Conservation (phyloP, 2,797 vertebrate species). For the Chrysolophus pictus region DNA sequence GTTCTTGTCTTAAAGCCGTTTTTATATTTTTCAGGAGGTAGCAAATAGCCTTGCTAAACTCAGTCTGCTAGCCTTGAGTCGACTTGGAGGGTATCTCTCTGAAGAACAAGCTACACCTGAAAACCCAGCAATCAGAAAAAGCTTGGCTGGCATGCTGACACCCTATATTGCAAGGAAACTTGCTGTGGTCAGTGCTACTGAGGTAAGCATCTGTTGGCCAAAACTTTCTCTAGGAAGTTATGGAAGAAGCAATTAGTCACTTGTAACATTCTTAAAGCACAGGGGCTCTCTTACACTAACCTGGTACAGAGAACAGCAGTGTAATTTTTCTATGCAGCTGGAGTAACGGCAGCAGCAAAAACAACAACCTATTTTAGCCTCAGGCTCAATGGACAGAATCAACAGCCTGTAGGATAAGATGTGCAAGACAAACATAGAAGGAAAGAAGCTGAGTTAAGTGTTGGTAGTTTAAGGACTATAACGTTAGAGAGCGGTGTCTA, state of each 20-base stretch:
- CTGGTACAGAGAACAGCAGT: not conserved
- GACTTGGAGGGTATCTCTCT: constrained; percentile 89
- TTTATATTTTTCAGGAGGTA: constrained; percentile 83
- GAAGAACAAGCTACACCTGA: constrained; percentile 87
- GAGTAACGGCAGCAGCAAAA: not conserved
- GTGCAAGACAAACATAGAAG: not conserved
- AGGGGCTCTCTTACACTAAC: not conserved
- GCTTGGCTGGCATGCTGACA: constrained; percentile 94
- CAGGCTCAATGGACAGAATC: not conserved
- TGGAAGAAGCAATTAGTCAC: not conserved
- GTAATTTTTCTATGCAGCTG: not conserved
- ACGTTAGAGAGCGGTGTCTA: not conserved
- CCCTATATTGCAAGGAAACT: constrained; percentile 94
- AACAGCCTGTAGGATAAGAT: not conserved
- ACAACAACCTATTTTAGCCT: not conserved
- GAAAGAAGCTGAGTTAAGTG: not conserved
- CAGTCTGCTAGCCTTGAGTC: constrained; percentile 90
- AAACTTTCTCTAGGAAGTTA: not conserved
- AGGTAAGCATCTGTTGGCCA: constrained; percentile 79
- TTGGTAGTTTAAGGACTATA: not conserved
- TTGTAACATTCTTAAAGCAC: not conserved
- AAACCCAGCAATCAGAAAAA: constrained; percentile 93
- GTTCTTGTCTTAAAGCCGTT: not conserved
- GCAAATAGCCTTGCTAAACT: constrained; percentile 95
- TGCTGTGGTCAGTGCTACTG: constrained; percentile 82